Percentiles rank a stretch among this genome's conserved stretches.
Conservation (phyloP, 2,113 vertebrate genomes). For the Boulengeromyrus knoepffleri region DNA sequence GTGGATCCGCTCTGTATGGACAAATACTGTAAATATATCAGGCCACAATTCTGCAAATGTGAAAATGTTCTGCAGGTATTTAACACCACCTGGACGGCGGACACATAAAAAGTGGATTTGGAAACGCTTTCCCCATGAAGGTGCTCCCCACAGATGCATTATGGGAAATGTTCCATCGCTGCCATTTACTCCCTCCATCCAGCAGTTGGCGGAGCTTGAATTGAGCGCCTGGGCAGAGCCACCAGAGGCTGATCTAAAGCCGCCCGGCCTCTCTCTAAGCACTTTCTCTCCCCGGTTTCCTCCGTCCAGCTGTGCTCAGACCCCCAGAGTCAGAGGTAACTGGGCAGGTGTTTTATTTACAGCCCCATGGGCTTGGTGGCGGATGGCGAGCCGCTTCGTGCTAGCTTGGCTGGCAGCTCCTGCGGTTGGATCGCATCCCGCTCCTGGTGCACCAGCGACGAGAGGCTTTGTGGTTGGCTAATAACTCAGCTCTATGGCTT, state of each 20-base stretch:
- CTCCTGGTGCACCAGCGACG: neutral
- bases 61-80: neutral
- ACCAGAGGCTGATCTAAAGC: constrained; percentile 34
- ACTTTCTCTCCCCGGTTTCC: neutral
- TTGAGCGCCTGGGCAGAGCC: constrained; percentile 31
- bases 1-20: neutral
- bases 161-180: constrained; percentile 28
- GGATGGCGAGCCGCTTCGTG: neutral
- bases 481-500: neutral
- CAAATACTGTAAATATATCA: neutral
- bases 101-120: neutral
- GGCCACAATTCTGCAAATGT: neutral
- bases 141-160: constrained; percentile 17
- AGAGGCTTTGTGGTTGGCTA: neutral
- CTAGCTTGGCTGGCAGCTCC: neutral
- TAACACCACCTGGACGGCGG: neutral
- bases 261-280: neutral
- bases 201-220: constrained; percentile 58
- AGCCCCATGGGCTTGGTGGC: neutral
- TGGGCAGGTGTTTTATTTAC: neutral
- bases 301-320: neutral
- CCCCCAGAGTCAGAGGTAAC: neutral
- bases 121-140: constrained; percentile 28
- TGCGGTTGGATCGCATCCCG: neutral
- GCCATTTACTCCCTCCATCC: constrained; percentile 45